Evolutionary conservation across 2,113 vertebrate species (phyloP), one percentile per base, ranked within the genome.

Genomic region (Excalfactoria chinensis): DNA sequence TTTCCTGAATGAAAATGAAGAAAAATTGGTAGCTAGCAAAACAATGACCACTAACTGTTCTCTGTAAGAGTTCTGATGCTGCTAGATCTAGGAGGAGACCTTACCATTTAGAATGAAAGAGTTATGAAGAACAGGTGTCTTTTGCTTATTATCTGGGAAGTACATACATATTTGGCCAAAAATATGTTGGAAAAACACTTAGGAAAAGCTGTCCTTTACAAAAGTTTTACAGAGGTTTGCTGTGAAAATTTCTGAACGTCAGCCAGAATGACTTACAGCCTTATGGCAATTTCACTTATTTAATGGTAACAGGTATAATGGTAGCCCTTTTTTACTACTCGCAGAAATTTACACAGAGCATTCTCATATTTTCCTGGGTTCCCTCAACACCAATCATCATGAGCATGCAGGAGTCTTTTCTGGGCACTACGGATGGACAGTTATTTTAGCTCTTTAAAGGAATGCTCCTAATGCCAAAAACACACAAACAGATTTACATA

Each of bases 201-300:
- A 46, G 60, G 41, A 76, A 91, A 92, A 93, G 20, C 16, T 84
- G 70, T n/a, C 37, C 13, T 76, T 89, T 46, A 55, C 46, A 95
- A 81, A 82, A 51, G n/a, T n/a, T n/a, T 88, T 68, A 77, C 34
- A 84, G 40, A 60, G 43, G 35, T 34, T 89, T 87, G 70, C 78
- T 68, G 71, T 55, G 68, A 86, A 90, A 71, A 74, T 26, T n/a
- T 77, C 73, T 48, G 26, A 78, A 46, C 79, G 56, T 17, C 46
- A 89, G 19, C 49, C 72, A 68, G 51, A 86, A 66, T 6, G 8
- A 46, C 51, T 90, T 44, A 48, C 9, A 82, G 74, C 40, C 63
- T 62, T 79, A 34, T 25, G 64, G 32, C 64, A 93, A 82, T 73
- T 66, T 93, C 32, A 80, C 85, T 87, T 41, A 55, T 82, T 78